Evolutionary conservation across 2,113 vertebrate genomes (phyloP).

Genomic region (Furnarius figulus): DNA sequence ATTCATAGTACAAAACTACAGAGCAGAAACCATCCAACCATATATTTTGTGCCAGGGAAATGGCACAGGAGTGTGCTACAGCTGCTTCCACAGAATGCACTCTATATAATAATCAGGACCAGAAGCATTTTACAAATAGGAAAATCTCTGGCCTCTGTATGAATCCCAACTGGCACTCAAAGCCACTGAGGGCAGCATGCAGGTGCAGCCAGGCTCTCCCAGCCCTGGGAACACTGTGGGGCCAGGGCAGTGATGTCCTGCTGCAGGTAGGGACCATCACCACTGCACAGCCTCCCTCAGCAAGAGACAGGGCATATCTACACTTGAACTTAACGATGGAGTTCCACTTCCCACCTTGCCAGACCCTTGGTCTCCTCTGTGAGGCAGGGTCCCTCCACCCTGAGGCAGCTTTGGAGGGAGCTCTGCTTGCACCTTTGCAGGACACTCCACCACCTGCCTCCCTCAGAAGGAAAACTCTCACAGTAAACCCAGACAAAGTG

Average conservation of each 20-base stretch:
- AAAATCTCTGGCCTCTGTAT: background rate
- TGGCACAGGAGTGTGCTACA: background rate
- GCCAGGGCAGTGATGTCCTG: background rate
- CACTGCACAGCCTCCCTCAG: background rate
- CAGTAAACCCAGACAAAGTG: background rate
- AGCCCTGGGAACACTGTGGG: rapidly evolving
- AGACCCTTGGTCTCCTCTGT: rapidly evolving
- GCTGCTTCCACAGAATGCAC: slow-evolving; percentile 7
- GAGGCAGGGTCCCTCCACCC: rapidly evolving
- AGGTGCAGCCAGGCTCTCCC: rapidly evolving
- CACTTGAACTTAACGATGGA: background rate
- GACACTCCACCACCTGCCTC: background rate
- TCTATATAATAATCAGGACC: background rate
- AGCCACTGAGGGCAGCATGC: background rate
- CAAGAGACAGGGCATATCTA: background rate
- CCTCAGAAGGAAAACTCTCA: background rate
- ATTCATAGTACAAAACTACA: background rate
- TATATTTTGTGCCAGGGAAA: background rate
- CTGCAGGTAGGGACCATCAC: background rate
- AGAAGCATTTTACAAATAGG: background rate
- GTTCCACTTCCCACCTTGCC: background rate
- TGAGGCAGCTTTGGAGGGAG: rapidly evolving
- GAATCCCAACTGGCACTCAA: background rate
- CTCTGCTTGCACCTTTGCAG: background rate
- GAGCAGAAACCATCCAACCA: background rate